phyloP scores from a whole-genome alignment of 2,113 vertebrate genomes.

The Epinephelus fuscoguttatus region DNA sequence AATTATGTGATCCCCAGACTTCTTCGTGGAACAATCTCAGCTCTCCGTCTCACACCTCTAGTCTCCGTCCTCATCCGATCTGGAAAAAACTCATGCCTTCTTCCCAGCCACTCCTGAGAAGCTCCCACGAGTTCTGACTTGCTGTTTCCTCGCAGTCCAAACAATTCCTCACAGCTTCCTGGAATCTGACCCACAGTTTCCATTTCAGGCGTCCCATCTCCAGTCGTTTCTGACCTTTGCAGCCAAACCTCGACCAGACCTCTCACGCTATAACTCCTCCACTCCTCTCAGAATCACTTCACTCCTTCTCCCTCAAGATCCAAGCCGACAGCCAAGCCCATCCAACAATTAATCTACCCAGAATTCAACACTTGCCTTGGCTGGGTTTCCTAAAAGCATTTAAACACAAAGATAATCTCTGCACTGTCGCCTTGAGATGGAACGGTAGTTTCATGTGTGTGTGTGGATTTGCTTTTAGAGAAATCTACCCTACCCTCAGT shows the following conservation, averaged over 20 bases:
- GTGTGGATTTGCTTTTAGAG: constrained; percentile 29
- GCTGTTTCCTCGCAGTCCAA: constrained; percentile 49
- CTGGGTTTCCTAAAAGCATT: constrained; percentile 45
- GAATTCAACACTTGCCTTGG: constrained; percentile 14
- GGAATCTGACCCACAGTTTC: constrained; percentile 63
- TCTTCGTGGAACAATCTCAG: constrained; percentile 33
- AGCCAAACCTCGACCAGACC: constrained; percentile 33
- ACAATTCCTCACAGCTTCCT: constrained; percentile 56
- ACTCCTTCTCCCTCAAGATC: constrained; percentile 5
- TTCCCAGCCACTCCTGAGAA: constrained; percentile 49
- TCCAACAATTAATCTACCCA: not conserved
- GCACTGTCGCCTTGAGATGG: constrained; percentile 10
- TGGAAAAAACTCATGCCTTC: constrained; percentile 28
- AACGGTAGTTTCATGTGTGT: not conserved
- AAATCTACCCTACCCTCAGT: constrained; percentile 9
- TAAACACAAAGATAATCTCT: constrained; percentile 11
- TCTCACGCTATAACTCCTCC: constrained; percentile 44
- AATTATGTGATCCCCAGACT: constrained; percentile 16
- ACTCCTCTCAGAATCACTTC: constrained; percentile 3
- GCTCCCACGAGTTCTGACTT: constrained; percentile 47
- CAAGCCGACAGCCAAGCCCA: not conserved
- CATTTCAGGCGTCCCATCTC: constrained; percentile 41
- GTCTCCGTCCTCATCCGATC: constrained; percentile 24
- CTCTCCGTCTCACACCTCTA: constrained; percentile 22
- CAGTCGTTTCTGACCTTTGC: constrained; percentile 46